These are phyloP conservation scores for Chymomyza amoena DNA, from an alignment of 2,888 invertebrate genomes.

Conservation along the genomic window DNA sequence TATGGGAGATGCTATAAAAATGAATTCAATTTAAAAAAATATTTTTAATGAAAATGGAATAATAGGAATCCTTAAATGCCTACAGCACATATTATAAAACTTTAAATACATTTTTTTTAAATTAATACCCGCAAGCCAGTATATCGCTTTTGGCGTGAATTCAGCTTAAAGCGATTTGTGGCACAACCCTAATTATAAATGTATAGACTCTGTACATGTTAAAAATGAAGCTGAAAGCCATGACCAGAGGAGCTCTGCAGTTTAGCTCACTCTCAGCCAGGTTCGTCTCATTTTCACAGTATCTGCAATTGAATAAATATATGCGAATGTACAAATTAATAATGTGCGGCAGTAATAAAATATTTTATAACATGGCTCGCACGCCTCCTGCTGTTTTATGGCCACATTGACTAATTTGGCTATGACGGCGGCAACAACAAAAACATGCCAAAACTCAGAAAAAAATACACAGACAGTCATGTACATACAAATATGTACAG, in stretches of 20 bases:
- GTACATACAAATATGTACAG: neutral
- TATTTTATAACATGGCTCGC: constrained; percentile 41
- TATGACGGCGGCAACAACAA: constrained; percentile 21
- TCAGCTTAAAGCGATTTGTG: no score
- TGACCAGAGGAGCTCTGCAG: neutral
- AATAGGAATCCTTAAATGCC: no score
- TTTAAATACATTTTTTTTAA: no score
- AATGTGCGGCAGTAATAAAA: constrained; percentile 55
- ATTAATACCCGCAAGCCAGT: no score
- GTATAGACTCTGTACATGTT: constrained; percentile 15
- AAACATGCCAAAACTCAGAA: neutral
- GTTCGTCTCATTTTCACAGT: neutral
- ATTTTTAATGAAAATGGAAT: no score
- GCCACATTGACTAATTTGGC: constrained; percentile 55
- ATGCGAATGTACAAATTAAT: constrained; percentile 57
- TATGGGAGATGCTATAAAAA: no score
- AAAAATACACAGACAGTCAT: neutral
- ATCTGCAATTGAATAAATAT: constrained; percentile 19
- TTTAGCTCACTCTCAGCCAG: no score
- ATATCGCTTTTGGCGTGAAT: no score
- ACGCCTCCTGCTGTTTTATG: constrained; percentile 52
- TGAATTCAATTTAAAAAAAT: no score
- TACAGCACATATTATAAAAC: no score
- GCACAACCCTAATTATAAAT: no score
- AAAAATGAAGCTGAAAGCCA: constrained; percentile 30